Evolutionary conservation across 1,140 invertebrate genomes (phyloP).

Genomic region (Archivesica marissinica): DNA sequence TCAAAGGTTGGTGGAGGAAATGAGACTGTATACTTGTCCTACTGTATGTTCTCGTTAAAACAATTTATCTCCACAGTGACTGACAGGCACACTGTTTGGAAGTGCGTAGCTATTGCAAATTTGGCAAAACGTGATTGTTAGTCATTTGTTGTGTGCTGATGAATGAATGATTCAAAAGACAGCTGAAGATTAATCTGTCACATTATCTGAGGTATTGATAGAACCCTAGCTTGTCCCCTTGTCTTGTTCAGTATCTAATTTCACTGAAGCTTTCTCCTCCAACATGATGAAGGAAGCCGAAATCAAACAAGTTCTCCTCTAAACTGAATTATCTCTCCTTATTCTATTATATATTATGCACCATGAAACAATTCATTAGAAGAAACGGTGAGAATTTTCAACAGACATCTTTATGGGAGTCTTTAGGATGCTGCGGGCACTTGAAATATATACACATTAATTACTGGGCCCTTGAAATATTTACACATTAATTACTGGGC

Average conservation of each 20-base stretch:
- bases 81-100: constrained; percentile 41
- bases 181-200: not conserved
- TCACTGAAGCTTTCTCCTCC: not conserved
- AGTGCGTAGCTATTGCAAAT: not conserved
- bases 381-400: too few relatives aligned
- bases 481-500: too few relatives aligned
- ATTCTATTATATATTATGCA: too few relatives aligned
- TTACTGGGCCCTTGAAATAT: too few relatives aligned
- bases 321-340: not conserved
- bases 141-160: not conserved
- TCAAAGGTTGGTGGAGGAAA: constrained; percentile 6
- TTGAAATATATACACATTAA: too few relatives aligned
- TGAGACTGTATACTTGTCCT: constrained; percentile 19
- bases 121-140: constrained; percentile 32
- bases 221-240: not conserved
- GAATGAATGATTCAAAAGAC: not conserved
- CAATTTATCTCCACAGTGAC: not conserved
- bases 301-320: not conserved
- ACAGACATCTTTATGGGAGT: too few relatives aligned
- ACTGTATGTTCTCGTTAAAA: constrained; percentile 30
- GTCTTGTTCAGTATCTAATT: not conserved
- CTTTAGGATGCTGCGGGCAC: too few relatives aligned
- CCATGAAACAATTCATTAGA: too few relatives aligned
- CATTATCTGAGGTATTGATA: not conserved
- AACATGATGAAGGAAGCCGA: not conserved